Conservation (phyloP, 2,888 invertebrate genomes). For the Ecliptopera silaceata region DNA sequence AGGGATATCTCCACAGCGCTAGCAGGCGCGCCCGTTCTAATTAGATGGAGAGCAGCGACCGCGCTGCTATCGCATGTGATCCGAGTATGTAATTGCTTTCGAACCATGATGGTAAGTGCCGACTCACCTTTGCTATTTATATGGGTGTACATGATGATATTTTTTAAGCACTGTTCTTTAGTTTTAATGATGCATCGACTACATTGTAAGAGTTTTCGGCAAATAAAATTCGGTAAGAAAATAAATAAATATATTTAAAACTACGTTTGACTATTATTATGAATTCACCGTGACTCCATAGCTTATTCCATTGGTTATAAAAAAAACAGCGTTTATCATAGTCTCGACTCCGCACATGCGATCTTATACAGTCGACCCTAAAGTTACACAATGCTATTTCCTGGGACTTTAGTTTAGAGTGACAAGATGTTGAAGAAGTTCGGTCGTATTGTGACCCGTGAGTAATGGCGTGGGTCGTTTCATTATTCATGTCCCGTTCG, state of each 20-base stretch:
- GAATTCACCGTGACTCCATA: too few relatives aligned
- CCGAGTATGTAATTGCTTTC: slow-evolving; percentile 8
- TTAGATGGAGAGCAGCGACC: not conserved
- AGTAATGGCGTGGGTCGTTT: slow-evolving; percentile 3
- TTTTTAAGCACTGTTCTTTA: too few relatives aligned
- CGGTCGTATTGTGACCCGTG: not conserved
- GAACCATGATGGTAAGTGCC: not conserved
- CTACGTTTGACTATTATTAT: too few relatives aligned
- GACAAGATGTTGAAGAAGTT: not conserved
- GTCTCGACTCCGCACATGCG: too few relatives aligned
- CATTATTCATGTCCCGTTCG: slow-evolving; percentile 14
- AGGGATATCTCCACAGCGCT: too few relatives aligned
- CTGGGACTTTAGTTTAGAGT: not conserved
- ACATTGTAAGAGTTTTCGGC: too few relatives aligned
- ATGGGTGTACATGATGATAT: too few relatives aligned
- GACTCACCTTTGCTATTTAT: not conserved
- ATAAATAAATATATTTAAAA: too few relatives aligned
- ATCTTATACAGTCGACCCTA: not conserved
- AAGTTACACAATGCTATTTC: slow-evolving; percentile 7
- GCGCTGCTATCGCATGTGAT: not conserved
- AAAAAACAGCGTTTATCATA: too few relatives aligned
- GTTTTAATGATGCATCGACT: too few relatives aligned
- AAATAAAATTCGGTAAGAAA: too few relatives aligned
- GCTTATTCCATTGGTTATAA: too few relatives aligned
- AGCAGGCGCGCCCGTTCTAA: not conserved